A percentile compares a stretch with the other conserved stretches of the same genome.
Conservation (phyloP, 1,140 invertebrate genomes). For the Laupala kohalensis region DNA sequence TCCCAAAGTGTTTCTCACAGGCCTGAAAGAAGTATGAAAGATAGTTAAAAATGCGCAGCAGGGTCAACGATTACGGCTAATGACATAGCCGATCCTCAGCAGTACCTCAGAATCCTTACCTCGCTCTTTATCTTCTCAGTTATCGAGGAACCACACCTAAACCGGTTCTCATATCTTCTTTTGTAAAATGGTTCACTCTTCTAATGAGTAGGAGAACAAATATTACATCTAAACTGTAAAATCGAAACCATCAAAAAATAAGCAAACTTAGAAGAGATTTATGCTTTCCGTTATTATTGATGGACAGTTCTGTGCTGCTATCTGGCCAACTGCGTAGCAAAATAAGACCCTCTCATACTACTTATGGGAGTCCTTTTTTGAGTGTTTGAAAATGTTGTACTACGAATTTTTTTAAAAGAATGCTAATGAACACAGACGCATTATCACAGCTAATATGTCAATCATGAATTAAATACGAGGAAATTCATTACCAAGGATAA, state of each 20-base stretch:
- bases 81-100: not conserved
- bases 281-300: constrained; percentile 6
- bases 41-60: not conserved
- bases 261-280: not conserved
- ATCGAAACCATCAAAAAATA: not conserved
- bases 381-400: no score
- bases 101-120: not conserved
- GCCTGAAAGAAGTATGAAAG: no score
- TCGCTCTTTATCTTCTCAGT: not conserved
- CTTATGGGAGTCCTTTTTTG: no score
- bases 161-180: not conserved
- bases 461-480: no score
- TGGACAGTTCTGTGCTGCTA: not conserved
- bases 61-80: not conserved
- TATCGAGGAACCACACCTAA: not conserved
- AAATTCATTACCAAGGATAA: no score
- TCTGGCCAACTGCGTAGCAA: not conserved
- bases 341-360: not conserved
- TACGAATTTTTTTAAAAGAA: no score
- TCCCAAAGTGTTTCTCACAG: no score
- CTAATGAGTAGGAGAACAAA: not conserved
- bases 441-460: no score
- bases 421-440: no score
- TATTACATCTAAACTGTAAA: not conserved
- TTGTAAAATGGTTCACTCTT: not conserved